A percentile compares a stretch with the other conserved stretches of the same genome.
Evolutionary conservation across 2,888 invertebrate species (phyloP).

Genomic region (Anoplius nigerrimus): DNA sequence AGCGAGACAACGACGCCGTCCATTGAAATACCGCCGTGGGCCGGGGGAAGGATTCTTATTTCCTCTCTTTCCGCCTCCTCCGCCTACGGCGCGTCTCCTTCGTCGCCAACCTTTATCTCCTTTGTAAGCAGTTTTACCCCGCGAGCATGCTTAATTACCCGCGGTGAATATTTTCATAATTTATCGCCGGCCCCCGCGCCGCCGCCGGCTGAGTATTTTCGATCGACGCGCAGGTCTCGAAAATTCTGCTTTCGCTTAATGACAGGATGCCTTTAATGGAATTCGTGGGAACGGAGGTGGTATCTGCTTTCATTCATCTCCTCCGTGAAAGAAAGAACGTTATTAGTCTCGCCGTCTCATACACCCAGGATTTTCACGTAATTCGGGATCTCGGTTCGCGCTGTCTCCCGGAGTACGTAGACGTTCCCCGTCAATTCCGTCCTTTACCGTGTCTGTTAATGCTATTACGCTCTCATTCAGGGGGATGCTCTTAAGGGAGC

Average conservation of each 20-base stretch:
- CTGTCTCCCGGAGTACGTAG: conserved; percentile 4
- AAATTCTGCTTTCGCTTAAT: too few relatives aligned
- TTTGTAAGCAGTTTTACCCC: neutral
- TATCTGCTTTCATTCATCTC: too few relatives aligned
- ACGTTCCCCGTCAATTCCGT: conserved; percentile 35
- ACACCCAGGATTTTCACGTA: too few relatives aligned
- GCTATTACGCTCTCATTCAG: conserved; percentile 52
- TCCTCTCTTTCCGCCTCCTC: conserved; percentile 14
- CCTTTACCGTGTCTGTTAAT: conserved; percentile 51
- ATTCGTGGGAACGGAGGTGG: too few relatives aligned
- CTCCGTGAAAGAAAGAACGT: too few relatives aligned
- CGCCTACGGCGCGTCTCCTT: neutral
- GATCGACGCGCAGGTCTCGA: too few relatives aligned
- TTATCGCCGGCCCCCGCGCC: too few relatives aligned
- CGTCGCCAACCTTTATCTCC: conserved; percentile 11
- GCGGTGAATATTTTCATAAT: conserved; percentile 9
- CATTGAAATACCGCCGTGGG: conserved; percentile 39
- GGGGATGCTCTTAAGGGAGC: conserved; percentile 38
- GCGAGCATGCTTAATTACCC: neutral
- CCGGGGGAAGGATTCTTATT: conserved; percentile 25
- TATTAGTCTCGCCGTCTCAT: too few relatives aligned
- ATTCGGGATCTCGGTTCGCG: conserved; percentile 1
- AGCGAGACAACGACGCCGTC: conserved; percentile 2
- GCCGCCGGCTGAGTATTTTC: too few relatives aligned
- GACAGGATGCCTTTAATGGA: too few relatives aligned